Percentiles rank a stretch among this genome's conserved stretches.
Evolutionary conservation across 2,888 invertebrate genomes (phyloP).

Genomic region (Neuroscelio doddi): DNA sequence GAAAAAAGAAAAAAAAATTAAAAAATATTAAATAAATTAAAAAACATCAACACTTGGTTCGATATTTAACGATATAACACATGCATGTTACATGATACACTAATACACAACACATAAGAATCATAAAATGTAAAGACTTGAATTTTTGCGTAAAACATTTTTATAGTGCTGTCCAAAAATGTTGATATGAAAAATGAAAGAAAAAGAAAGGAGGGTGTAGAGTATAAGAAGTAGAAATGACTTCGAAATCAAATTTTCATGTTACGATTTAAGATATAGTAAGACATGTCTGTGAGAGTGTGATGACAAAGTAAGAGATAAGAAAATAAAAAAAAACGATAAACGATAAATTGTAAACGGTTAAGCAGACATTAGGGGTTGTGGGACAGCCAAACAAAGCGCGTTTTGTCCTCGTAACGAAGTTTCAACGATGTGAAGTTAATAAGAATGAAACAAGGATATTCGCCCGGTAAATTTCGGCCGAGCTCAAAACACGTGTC

Average conservation of each 20-base stretch:
- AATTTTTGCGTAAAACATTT: slow-evolving; percentile 26
- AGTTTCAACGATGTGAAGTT: slow-evolving; percentile 1
- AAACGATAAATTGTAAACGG: slow-evolving; percentile 51
- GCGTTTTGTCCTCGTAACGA: slow-evolving; percentile 19
- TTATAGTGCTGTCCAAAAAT: slow-evolving; percentile 41
- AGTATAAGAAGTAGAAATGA: slow-evolving; percentile 51
- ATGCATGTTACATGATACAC: slow-evolving; percentile 31
- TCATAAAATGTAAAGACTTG: slow-evolving; percentile 36
- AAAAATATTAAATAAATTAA: too few relatives aligned
- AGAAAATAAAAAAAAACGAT: slow-evolving; percentile 29
- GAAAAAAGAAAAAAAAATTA: background rate
- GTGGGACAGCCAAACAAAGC: slow-evolving; percentile 46
- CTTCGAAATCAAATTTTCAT: slow-evolving; percentile 65
- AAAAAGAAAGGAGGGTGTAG: slow-evolving; percentile 39
- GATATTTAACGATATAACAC: slow-evolving; percentile 30
- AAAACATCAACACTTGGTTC: slow-evolving; percentile 35
- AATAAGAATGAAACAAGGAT: background rate
- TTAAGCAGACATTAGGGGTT: slow-evolving; percentile 58
- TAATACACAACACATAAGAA: slow-evolving; percentile 31
- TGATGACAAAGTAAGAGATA: slow-evolving; percentile 25
- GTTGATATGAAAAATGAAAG: slow-evolving; percentile 34
- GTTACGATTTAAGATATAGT: slow-evolving; percentile 52
- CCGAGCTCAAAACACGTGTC: slow-evolving; percentile 11
- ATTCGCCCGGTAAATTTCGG: background rate
- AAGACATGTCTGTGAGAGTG: slow-evolving; percentile 28